Evolutionary conservation across 2,888 invertebrate genomes (phyloP).

Genomic region (Empis livida): DNA sequence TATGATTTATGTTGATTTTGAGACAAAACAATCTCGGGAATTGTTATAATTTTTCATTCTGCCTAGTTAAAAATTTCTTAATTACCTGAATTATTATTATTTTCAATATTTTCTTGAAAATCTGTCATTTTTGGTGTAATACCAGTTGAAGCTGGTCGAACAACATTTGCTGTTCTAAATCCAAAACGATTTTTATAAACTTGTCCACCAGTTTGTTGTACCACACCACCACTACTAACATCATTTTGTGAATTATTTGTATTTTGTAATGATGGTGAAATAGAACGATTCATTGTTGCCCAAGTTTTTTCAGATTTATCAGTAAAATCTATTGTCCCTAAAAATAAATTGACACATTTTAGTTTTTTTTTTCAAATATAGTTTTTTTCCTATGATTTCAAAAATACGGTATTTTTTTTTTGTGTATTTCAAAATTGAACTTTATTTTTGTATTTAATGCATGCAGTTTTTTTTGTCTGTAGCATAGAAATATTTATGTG

Average conservation of each 20-base stretch:
- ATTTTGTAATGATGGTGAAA: conserved; percentile 18
- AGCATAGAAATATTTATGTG: too few relatives aligned
- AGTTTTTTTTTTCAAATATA: neutral
- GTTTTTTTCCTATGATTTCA: too few relatives aligned
- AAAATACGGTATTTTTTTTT: neutral
- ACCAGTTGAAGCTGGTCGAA: conserved; percentile 40
- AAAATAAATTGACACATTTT: neutral
- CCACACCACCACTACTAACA: neutral
- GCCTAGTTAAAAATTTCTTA: too few relatives aligned
- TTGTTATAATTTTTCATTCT: too few relatives aligned
- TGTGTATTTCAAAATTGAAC: too few relatives aligned
- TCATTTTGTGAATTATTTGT: neutral
- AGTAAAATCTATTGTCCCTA: conserved; percentile 3
- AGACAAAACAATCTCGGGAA: too few relatives aligned
- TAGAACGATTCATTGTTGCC: conserved; percentile 33
- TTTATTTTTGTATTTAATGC: too few relatives aligned
- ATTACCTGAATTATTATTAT: conserved; percentile 27
- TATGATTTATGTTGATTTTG: too few relatives aligned
- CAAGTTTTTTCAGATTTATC: conserved; percentile 8
- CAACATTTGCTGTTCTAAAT: conserved; percentile 46
- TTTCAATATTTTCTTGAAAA: conserved; percentile 36
- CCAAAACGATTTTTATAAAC: conserved; percentile 60
- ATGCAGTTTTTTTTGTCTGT: too few relatives aligned
- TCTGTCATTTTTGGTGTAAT: conserved; percentile 56
- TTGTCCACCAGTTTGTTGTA: conserved; percentile 4